These are phyloP conservation scores for Zoanthus solanderi DNA, from an alignment of 92 coral and sea anemone genomes.

Conservation along the genomic window DNA sequence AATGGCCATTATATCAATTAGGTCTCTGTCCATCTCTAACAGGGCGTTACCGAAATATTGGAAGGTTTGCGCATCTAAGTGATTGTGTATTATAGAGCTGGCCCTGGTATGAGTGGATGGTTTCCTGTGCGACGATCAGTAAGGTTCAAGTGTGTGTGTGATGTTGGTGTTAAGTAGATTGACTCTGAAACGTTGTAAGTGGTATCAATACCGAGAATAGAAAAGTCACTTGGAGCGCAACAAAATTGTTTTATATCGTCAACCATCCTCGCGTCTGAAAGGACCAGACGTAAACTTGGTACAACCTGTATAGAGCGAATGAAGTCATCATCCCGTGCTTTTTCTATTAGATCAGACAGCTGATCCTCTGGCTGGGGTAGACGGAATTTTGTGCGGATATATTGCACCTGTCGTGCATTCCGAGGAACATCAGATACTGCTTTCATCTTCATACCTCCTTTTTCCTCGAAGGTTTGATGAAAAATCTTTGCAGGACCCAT, in stretches of 20 bases:
- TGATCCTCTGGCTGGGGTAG: slow-evolving; percentile 35
- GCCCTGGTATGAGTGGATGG: slow-evolving; percentile 64
- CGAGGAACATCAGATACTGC: slow-evolving; percentile 51
- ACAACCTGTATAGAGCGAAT: slow-evolving; percentile 40
- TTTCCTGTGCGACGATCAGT: slow-evolving; percentile 51
- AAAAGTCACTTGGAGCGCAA: slow-evolving; percentile 25
- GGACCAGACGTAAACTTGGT: slow-evolving; percentile 51
- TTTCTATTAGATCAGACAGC: slow-evolving; percentile 49
- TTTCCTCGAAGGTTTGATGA: slow-evolving; percentile 34
- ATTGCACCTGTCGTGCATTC: slow-evolving; percentile 36
- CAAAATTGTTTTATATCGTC: slow-evolving; percentile 41
- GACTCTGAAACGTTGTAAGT: slow-evolving; percentile 56
- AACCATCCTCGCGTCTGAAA: slow-evolving; percentile 27
- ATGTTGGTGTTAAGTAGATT: slow-evolving; percentile 53
- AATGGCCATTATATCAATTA: slow-evolving; percentile 34
- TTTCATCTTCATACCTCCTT: slow-evolving; percentile 47
- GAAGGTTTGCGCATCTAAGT: slow-evolving; percentile 45
- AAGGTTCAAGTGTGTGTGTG: slow-evolving; percentile 47
- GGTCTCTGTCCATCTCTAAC: slow-evolving; percentile 36
- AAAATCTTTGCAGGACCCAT: slow-evolving; percentile 59
- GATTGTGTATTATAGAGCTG: slow-evolving; percentile 51
- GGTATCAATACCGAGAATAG: slow-evolving; percentile 60
- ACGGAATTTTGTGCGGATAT: slow-evolving; percentile 26
- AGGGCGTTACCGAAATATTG: slow-evolving; percentile 49
- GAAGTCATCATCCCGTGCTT: slow-evolving; percentile 28